Base-by-base conservation (phyloP, 2,113 vertebrate species). In the Bufo gargarizans region DNA sequence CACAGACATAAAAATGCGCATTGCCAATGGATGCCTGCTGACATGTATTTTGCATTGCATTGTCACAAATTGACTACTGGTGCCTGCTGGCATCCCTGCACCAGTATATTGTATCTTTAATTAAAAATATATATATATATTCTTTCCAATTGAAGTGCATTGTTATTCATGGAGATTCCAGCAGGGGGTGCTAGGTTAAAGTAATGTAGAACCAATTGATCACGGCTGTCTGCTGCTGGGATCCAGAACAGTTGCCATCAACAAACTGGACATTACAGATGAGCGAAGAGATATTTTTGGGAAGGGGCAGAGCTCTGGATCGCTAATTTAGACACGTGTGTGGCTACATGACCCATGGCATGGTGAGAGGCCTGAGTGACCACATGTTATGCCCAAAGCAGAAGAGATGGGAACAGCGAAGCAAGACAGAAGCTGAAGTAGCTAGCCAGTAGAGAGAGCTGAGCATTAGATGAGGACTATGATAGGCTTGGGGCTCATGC, bases 11-110 rank as follows among this genome's bases (percentile, higher is more conserved):
- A 76, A 47, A 76, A 49, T 76, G 49, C 45, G 49, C 45, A 76
- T 47, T 76, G 72, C 72, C 72, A 49, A 76, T 49, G 19, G 72
- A 16, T 76, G 72, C 72, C 72, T 49, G 45, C 72, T 76, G 72
- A 76, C 72, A 76, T 49, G 43, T 47, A 76, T 49, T 49, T 76
- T 76, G 72, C 72, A 76, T 76, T 49, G 72, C 72, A 49, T 76
- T 14, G 72, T 14, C 72, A 76, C 72, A 76, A 76, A 76, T 76
- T 76, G 72, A 19, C 43, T 49, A 49, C 9, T 19, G 45, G 45
- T 49, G 43, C 72, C 72, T 10, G 72, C 72, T 76, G 72, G 16
- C 16, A 76, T 76, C 45, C 72, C 47, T 76, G 20, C 1, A 50
- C 47, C 17, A 50, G 49, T 76, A 49, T 10, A 76, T 20, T 11